Base-by-base conservation (phyloP, 1,140 invertebrate genomes). In the Gonioctena quinquepunctata region DNA sequence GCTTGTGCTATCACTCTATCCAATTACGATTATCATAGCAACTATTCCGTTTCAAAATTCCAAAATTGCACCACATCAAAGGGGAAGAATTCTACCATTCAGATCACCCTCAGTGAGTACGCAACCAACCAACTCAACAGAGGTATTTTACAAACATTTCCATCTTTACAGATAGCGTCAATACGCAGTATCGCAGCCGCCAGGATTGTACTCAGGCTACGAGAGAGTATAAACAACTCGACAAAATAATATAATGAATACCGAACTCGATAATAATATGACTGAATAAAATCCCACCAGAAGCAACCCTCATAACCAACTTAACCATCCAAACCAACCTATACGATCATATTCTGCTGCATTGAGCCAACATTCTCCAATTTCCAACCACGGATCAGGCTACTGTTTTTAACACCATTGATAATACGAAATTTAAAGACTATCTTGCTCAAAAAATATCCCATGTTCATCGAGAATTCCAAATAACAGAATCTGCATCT, bases 401-500 rank as follows among this genome's bases (percentile, higher is more conserved):
- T 23, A 65, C 52, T 19, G 25, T 65, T 6, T 50, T 65, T 19
- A 22, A 50, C n/a, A 16, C 49, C 3, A 8, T 26, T 4, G 63
- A 54, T 18, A 52, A 50, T 16, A 28, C 25, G 3, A 52, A 52
- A 65, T 42, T 65, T 57, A 7, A 57, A 57, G 54, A 57, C 11
- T 57, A 57, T 25, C 54, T 57, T 6, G 22, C 18, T n/a, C 54
- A 57, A 57, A 57, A 57, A 57, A 57, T 57, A 57, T 57, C 22
- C 18, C 22, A 4, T 57, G 3, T 57, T 57, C 54, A 23, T 57
- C 72, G 3, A 71, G 65, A 61, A 71, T 75, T 3, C 69, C 70
- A 5, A 71, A 71, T 19, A 68, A 71, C 50, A 64, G 69, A 62
- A 54, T 74, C 5, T 74, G 72, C 52, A 63, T 75, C 13, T 75